These are phyloP conservation scores for Mythimna impura DNA, from an alignment of 2,888 invertebrate species.

Conservation along the genomic window DNA sequence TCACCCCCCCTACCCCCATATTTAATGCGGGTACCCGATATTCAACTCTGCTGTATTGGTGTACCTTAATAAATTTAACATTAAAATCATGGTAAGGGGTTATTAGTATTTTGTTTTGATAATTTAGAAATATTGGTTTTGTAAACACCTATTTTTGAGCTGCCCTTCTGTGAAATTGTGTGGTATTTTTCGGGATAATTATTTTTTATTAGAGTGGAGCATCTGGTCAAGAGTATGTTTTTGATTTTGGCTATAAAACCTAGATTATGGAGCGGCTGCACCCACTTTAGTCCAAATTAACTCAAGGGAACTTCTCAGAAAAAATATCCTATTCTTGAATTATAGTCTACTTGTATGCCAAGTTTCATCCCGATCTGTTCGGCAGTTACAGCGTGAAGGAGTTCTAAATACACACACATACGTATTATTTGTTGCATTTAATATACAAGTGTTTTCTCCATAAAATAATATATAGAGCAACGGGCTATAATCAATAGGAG, in stretches of 20 bases:
- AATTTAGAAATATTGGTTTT: constrained; percentile 61
- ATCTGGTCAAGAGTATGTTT: neutral
- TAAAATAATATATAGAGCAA: too few species aligned
- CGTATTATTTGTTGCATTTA: too few species aligned
- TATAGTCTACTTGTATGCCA: too few species aligned
- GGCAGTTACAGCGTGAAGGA: too few species aligned
- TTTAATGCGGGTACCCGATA: constrained; percentile 65
- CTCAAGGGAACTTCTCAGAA: too few species aligned
- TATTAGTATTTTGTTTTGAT: constrained; percentile 59
- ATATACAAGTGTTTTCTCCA: too few species aligned
- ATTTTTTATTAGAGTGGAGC: constrained; percentile 9
- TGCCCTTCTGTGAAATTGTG: neutral
- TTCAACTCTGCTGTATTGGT: constrained; percentile 62
- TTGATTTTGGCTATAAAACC: neutral
- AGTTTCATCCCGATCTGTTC: too few species aligned
- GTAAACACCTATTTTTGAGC: constrained; percentile 31
- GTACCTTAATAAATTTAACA: constrained; percentile 67
- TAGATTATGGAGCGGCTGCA: too few species aligned
- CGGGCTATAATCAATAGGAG: too few species aligned
- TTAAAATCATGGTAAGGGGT: constrained; percentile 60
- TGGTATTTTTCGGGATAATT: constrained; percentile 7
- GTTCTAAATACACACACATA: too few species aligned
- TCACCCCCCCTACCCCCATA: constrained; percentile 38
- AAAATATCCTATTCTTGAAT: too few species aligned
- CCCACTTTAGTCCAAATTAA: too few species aligned